Conservation (phyloP, 1,140 invertebrate genomes). For the Riptortus pedestris region DNA sequence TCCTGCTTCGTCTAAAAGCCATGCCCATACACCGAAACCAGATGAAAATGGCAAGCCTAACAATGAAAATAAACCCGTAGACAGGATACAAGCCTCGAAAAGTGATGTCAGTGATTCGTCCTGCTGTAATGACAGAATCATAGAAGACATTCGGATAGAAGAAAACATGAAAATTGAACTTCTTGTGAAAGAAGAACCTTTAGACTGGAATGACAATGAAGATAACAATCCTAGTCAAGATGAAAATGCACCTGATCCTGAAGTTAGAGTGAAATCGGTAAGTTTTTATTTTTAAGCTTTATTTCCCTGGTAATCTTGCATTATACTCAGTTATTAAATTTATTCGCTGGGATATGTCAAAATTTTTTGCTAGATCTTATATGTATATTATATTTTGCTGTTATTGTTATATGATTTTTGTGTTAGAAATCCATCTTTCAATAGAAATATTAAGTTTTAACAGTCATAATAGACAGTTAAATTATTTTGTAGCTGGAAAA, state of each 20-base stretch:
- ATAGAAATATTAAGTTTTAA: no score
- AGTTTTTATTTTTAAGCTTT: neutral
- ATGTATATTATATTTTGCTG: no score
- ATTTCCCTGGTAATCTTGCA: no score
- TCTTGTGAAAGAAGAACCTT: conserved; percentile 54
- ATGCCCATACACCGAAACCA: neutral
- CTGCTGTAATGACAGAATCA: neutral
- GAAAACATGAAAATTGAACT: conserved; percentile 38
- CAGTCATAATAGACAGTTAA: no score
- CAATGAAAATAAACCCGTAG: neutral
- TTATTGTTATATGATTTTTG: no score
- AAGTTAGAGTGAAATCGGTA: conserved; percentile 27
- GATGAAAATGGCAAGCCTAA: neutral
- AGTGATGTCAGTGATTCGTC: neutral
- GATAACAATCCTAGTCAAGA: conserved; percentile 19
- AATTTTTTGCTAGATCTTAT: no score
- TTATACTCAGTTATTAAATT: neutral
- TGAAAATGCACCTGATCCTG: conserved; percentile 34
- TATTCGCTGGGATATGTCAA: no score
- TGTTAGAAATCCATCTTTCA: no score
- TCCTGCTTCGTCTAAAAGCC: neutral
- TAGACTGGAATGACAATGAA: conserved; percentile 46
- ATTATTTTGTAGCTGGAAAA: no score
- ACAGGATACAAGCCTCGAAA: neutral
- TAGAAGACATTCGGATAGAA: conserved; percentile 26